A percentile compares a stretch with the other conserved stretches of the same genome.
Conservation (phyloP, 2,888 invertebrate species). For the Petrolisthes cinctipes region DNA sequence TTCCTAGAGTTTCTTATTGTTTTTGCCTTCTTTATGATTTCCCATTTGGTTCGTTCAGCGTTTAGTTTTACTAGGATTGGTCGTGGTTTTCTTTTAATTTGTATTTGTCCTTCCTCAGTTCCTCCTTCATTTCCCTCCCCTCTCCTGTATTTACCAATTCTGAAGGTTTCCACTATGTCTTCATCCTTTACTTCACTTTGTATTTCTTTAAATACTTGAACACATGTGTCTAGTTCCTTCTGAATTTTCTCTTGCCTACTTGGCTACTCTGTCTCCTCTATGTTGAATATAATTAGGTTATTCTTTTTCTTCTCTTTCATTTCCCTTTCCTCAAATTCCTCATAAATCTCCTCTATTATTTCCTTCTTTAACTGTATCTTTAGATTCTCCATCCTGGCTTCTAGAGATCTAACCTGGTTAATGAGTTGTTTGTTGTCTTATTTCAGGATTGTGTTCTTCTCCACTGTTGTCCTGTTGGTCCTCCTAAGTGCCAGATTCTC, state of each 20-base stretch:
- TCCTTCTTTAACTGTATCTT: constrained; percentile 1
- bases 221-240: not conserved
- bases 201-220: constrained; percentile 1
- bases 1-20: not conserved
- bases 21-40: not conserved
- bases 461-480: not conserved
- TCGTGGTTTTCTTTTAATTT: not conserved
- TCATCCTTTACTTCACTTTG: constrained; percentile 13
- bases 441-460: not conserved
- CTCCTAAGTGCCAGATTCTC: not conserved
- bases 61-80: constrained; percentile 14
- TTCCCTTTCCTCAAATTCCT: not conserved
- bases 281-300: not conserved
- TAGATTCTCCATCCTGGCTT: not conserved
- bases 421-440: constrained; percentile 15
- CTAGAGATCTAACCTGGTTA: not conserved
- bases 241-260: constrained; percentile 6
- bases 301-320: constrained; percentile 8
- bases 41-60: not conserved
- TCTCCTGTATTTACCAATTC: constrained; percentile 1
- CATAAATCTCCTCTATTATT: constrained; percentile 2
- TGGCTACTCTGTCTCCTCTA: not conserved
- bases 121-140: not conserved
- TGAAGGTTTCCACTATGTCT: not conserved
- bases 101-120: not conserved